A percentile compares a stretch with the other conserved stretches of the same genome.
These are phyloP conservation scores for Armadillidium nasatum DNA, from an alignment of 1,140 invertebrate genomes.

Conservation along the genomic window DNA sequence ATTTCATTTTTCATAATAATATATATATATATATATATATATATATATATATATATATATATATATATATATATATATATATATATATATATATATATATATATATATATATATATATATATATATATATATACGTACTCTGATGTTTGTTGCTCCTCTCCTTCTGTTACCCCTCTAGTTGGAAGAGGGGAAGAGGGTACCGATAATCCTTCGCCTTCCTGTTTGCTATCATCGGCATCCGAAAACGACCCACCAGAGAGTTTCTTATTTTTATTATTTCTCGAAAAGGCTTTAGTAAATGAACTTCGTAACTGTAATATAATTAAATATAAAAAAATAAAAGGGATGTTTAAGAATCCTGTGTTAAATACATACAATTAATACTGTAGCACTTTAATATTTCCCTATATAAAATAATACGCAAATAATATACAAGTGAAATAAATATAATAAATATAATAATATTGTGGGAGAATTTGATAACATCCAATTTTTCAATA, in stretches of 20 bases:
- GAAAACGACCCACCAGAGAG: constrained; percentile 37
- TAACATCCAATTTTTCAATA: no score
- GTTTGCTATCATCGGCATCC: constrained; percentile 33
- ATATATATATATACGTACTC: background rate
- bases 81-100: no score
- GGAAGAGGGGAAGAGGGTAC: constrained; percentile 39
- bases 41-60: no score
- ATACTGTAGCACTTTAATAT: no score
- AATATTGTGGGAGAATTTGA: background rate
- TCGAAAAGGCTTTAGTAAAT: constrained; percentile 95
- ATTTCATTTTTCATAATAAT: no score
- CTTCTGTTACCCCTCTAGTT: constrained; percentile 16
- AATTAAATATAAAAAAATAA: constrained; percentile 7
- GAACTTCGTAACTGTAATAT: constrained; percentile 76
- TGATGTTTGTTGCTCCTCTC: background rate
- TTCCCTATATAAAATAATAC: background rate
- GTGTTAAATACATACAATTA: no score
- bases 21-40: no score
- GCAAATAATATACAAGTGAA: background rate
- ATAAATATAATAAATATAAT: background rate
- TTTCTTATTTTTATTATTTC: constrained; percentile 58
- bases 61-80: no score
- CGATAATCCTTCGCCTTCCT: constrained; percentile 27
- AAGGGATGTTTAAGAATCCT: no score
- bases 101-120: no score